A percentile compares a stretch with the other conserved stretches of the same genome.
Conservation (phyloP, 2,888 invertebrate genomes). For the Oscheius onirici region DNA sequence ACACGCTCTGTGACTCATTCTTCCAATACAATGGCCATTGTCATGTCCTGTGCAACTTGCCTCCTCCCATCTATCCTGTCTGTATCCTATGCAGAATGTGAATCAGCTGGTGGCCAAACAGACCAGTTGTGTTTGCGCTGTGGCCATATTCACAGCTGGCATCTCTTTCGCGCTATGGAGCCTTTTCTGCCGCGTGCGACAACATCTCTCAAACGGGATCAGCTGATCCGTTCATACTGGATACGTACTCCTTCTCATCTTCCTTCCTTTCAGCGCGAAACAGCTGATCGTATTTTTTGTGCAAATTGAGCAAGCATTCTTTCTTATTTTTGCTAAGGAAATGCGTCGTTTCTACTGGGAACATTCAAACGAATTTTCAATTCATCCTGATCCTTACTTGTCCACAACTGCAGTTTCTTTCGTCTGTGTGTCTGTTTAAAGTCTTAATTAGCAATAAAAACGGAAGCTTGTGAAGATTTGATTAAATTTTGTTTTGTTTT, state of each 20-base stretch:
- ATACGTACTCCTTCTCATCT: neutral
- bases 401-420: too few species aligned
- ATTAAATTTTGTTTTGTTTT: too few species aligned
- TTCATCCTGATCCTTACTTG: neutral
- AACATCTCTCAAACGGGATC: neutral
- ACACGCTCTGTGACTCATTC: neutral
- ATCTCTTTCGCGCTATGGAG: too few species aligned
- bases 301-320: too few species aligned
- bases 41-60: neutral
- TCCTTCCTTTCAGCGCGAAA: neutral
- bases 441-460: too few species aligned
- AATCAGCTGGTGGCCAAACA: too few species aligned
- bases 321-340: too few species aligned
- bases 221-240: constrained; percentile 9
- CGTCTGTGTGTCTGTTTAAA: too few species aligned
- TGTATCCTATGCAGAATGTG: neutral
- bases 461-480: too few species aligned
- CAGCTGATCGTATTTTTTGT: neutral
- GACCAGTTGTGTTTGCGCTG: constrained; percentile 12
- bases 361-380: neutral
- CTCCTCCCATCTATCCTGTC: neutral
- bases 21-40: neutral
- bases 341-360: neutral
- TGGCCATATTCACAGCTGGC: constrained; percentile 28
- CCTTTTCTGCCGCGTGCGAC: neutral